phyloP scores from a whole-genome alignment of 2,888 invertebrate species.

The Oligia latruncula region DNA sequence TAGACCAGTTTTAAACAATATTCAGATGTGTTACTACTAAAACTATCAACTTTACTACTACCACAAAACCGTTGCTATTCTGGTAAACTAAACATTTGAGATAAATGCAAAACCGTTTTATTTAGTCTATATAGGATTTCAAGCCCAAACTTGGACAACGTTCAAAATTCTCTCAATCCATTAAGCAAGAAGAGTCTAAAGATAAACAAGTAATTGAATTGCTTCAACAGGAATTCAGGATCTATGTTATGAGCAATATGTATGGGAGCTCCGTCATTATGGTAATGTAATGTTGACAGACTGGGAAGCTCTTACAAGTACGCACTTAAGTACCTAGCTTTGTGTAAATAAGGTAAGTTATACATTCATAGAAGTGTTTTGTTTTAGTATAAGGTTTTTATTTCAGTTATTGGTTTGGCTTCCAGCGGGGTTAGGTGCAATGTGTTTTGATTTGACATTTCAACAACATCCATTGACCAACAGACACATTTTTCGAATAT shows the following conservation, averaged over 20 bases:
- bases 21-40: neutral
- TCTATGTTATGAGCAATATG: conserved; percentile 27
- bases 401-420: neutral
- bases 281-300: conserved; percentile 55
- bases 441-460: neutral
- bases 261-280: conserved; percentile 37
- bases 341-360: conserved; percentile 10
- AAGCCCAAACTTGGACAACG: conserved; percentile 40
- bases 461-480: neutral
- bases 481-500: neutral
- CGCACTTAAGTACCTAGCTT: conserved; percentile 14
- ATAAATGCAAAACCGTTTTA: conserved; percentile 20
- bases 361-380: neutral
- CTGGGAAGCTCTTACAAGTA: conserved; percentile 19
- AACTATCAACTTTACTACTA: neutral
- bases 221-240: conserved; percentile 27
- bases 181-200: conserved; percentile 42
- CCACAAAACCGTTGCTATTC: conserved; percentile 6
- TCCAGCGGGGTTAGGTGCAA: neutral
- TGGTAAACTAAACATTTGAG: conserved; percentile 15
- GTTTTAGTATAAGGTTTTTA: neutral
- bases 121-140: conserved; percentile 31
- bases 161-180: conserved; percentile 45
- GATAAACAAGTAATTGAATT: conserved; percentile 53
- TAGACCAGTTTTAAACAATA: neutral